These are phyloP conservation scores for Chloroceryle inda DNA, from an alignment of 2,797 vertebrate genomes.

Conservation along the genomic window DNA sequence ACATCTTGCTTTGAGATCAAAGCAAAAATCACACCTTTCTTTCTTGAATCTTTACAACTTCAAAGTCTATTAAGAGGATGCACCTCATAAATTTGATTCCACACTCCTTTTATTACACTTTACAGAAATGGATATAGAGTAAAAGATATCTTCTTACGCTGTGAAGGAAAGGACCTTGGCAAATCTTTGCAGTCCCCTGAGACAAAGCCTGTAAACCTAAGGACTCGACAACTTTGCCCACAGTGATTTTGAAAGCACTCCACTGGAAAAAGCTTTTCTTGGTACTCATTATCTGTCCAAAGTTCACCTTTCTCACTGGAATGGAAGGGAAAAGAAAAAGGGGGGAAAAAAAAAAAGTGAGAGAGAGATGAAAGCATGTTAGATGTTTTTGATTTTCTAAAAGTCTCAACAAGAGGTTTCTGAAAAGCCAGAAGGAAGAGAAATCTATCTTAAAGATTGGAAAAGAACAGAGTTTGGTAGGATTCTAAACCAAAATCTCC, in stretches of 20 bases:
- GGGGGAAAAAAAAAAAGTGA: neutral
- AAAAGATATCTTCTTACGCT: slow-evolving; percentile 9
- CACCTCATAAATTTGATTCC: neutral
- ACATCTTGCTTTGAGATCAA: neutral
- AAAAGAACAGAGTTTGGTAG: neutral
- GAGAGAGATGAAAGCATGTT: slow-evolving; percentile 47
- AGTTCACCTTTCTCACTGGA: slow-evolving; percentile 33
- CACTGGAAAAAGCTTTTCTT: slow-evolving; percentile 3
- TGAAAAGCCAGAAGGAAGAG: slow-evolving; percentile 44
- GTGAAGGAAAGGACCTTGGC: slow-evolving; percentile 14
- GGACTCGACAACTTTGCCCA: slow-evolving; percentile 46
- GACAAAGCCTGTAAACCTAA: slow-evolving; percentile 42
- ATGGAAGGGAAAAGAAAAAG: neutral
- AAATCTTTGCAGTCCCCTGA: slow-evolving; percentile 26
- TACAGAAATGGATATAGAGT: neutral
- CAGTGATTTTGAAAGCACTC: slow-evolving; percentile 49
- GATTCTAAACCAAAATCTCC: slow-evolving; percentile 24
- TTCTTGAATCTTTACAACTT: neutral
- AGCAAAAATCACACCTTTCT: neutral
- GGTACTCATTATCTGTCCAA: slow-evolving; percentile 49
- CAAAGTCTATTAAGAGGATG: neutral
- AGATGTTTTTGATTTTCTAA: slow-evolving; percentile 47
- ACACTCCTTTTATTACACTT: neutral
- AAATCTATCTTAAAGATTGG: neutral
- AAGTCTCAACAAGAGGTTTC: slow-evolving; percentile 49